Evolutionary conservation across 2,797 vertebrate genomes (phyloP).

Genomic region (Champsocephalus esox): DNA sequence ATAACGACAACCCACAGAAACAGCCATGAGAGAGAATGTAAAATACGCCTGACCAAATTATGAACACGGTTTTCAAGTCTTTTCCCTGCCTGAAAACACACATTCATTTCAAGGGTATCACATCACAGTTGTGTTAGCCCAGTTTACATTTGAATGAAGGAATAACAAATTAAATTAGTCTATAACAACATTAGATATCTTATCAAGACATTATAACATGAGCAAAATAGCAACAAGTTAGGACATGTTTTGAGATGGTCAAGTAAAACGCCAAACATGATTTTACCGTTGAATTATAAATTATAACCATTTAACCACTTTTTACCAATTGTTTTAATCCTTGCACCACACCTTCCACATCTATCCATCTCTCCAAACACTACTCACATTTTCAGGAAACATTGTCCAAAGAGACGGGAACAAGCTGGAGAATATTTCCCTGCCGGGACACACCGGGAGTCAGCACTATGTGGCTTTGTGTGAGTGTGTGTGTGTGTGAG

Average conservation of each 20-base stretch:
- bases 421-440: constrained; percentile 36
- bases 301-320: not conserved
- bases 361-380: not conserved
- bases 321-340: not conserved
- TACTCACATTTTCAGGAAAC: constrained; percentile 79
- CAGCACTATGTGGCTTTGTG: not conserved
- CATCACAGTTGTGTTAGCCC: not conserved
- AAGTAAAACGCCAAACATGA: not conserved
- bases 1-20: not conserved
- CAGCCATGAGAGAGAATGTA: not conserved
- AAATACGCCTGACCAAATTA: constrained; percentile 1
- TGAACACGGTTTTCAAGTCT: not conserved
- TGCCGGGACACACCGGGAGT: constrained; percentile 11
- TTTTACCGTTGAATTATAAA: not conserved
- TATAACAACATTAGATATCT: not conserved
- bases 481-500: not conserved
- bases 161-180: not conserved
- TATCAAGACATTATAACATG: not conserved
- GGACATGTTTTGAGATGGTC: not conserved
- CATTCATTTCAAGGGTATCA: not conserved
- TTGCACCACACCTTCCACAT: not conserved
- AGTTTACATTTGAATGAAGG: not conserved
- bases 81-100: constrained; percentile 1
- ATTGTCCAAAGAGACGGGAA: constrained; percentile 66
- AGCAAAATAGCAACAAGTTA: not conserved